Evolutionary conservation across 1,140 invertebrate species (phyloP), one percentile per base, ranked within the genome.

Genomic region (Habropoda laboriosa): DNA sequence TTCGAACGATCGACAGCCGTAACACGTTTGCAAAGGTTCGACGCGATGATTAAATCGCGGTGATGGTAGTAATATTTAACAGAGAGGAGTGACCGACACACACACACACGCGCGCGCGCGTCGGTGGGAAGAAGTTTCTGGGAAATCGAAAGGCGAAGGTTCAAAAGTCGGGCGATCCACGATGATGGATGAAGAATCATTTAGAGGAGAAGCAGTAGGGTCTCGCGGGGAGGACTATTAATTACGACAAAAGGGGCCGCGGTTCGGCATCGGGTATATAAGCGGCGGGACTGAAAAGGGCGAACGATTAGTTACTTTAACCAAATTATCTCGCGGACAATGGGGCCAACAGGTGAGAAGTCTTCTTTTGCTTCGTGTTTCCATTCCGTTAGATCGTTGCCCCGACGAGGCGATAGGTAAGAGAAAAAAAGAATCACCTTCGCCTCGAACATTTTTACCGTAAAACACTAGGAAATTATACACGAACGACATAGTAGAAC

Each of bases 251-350:
- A 92, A 87, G 92, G 90, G 88, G 90, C 91, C 89, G 91, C 91
- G 81, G 74, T 71, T 86, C 80, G 75, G 85, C 80, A 79, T 78
- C 85, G 80, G 53, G 78, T 60, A 79, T 81, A 88, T 85, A 85
- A 85, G 90, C 90, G 92, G 90, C 89, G 66, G 86, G 80, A 77
- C 89, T 86, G 87, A 91, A 93, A 92, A 88, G 89, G 79, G 74
- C 87, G 88, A 90, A 91, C 92, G 92, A 93, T 93, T 93, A 93
- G 91, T 92, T 92, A 93, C 89, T 92, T 91, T 93, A 91, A 92
- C 91, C 89, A 90, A 93, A 93, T 93, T 92, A 92, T 92, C 90
- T 90, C 84, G 87, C 85, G 85, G 88, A 92, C 91, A 93, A 92
- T 91, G 84, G 75, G 55, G 60, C 76, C 80, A 82, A 88, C 87